phyloP scores from a whole-genome alignment of 92 coral and sea anemone species.

The Palythoa grandiflora region DNA sequence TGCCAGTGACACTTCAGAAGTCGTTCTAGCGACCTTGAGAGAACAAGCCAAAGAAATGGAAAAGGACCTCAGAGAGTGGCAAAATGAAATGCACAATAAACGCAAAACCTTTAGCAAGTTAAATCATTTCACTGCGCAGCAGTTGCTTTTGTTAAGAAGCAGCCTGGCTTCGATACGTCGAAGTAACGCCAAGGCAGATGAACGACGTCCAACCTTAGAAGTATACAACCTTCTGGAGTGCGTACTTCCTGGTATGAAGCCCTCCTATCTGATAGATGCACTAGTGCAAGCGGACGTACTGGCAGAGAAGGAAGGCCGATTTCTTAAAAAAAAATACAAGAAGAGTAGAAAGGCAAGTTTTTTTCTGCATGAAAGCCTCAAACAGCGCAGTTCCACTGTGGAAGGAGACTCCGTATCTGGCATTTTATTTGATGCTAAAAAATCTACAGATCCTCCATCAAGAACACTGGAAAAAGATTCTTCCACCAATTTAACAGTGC shows the following conservation, averaged over 20 bases:
- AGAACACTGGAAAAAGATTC: neutral
- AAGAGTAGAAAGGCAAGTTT: neutral
- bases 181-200: neutral
- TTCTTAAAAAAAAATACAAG: neutral
- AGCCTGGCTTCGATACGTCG: constrained; percentile 8
- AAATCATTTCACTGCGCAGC: constrained; percentile 29
- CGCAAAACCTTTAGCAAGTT: constrained; percentile 17
- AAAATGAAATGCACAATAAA: constrained; percentile 19
- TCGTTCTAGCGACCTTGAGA: neutral
- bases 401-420: neutral
- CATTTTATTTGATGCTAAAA: neutral
- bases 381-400: neutral
- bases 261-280: neutral
- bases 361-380: neutral
- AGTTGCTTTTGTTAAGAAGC: constrained; percentile 19
- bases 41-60: constrained; percentile 14
- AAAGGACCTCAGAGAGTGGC: neutral
- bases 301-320: neutral
- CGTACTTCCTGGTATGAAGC: constrained; percentile 26
- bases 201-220: constrained; percentile 33
- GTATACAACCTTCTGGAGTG: constrained; percentile 20
- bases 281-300: constrained; percentile 9
- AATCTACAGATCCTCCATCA: neutral
- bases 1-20: neutral
- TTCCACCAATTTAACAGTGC: neutral